Base-by-base conservation (phyloP, 2,113 vertebrate species). In the Paraplagusia blochii region DNA sequence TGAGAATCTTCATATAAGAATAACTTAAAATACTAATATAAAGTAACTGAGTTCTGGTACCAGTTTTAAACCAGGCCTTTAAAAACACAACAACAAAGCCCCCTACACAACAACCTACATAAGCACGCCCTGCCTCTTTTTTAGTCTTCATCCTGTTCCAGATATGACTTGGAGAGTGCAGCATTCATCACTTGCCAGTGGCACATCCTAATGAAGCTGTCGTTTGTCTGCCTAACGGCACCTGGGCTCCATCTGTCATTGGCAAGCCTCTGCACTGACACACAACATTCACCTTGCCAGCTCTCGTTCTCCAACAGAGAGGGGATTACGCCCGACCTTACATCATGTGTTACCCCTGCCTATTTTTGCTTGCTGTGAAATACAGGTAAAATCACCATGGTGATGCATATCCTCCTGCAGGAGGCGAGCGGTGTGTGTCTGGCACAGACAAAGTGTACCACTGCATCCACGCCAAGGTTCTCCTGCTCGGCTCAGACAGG, bases 221-320 rank as follows among this genome's bases (percentile, higher is more conserved):
- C 82, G 69, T 86, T 85, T 85, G 77, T 87, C 84, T 81, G 77
- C 82, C 82, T 85, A 84, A 87, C 85, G 82, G 85, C 81, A 86
- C 84, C 82, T 82, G 72, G 61, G 76, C 78, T 76, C 79, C 79
- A 85, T 84, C 81, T 84, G 85, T 85, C 84, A 87, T 52, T 68
- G 74, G 76, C 68, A 69, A 64, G 62, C 74, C 76, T 56, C 42
- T 15, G 78, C 72, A 62, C 62, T 74, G 64, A 67, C 72, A 53
- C 9, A 36, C 64, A 11, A 50, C 69, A 47, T 82, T 87, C 81
- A 85, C 83, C 83, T 85, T 88, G 82, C 82, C 77, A 77, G 72
- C 62, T 54, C 55, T 55, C 42, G 44, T 60, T 65, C 36, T 43
- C 69, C 43, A 69, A 78, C 80, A 19, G 71, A 63, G 67, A 43